Conservation (phyloP, 2,113 vertebrate species). For the Catharus fuscescens region DNA sequence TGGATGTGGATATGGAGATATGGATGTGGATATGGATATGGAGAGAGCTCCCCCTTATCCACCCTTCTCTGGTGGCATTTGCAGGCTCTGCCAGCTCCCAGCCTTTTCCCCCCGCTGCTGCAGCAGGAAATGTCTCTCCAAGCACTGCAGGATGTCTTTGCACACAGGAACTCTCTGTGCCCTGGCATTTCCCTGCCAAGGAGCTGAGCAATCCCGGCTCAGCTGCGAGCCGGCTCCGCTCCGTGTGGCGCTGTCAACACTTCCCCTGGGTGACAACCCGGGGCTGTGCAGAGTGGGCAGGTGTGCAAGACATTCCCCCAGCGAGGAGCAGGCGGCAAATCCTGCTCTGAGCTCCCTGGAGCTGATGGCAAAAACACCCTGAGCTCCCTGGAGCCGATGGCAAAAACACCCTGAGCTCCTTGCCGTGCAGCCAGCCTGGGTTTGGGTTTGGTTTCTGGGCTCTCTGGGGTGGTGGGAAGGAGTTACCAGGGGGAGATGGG, state of each 20-base stretch:
- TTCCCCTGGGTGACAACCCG: neutral
- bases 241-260: constrained; percentile 44
- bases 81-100: neutral
- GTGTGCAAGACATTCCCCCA: neutral
- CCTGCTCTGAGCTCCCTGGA: neutral
- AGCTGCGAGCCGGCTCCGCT: neutral
- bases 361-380: neutral
- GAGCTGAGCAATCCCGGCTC: constrained; percentile 44
- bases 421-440: neutral
- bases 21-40: no score
- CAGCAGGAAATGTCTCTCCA: neutral
- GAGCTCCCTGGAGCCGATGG: neutral
- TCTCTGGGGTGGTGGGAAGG: neutral
- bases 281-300: constrained; percentile 15
- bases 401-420: neutral
- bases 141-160: neutral
- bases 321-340: neutral
- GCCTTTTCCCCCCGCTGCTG: neutral
- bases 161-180: neutral
- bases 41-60: neutral
- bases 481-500: neutral
- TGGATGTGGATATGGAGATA: no score
- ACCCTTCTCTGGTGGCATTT: neutral
- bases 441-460: neutral
- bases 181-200: neutral